Evolutionary conservation across 2,797 vertebrate genomes (phyloP).

Genomic region (Dryobates pubescens): DNA sequence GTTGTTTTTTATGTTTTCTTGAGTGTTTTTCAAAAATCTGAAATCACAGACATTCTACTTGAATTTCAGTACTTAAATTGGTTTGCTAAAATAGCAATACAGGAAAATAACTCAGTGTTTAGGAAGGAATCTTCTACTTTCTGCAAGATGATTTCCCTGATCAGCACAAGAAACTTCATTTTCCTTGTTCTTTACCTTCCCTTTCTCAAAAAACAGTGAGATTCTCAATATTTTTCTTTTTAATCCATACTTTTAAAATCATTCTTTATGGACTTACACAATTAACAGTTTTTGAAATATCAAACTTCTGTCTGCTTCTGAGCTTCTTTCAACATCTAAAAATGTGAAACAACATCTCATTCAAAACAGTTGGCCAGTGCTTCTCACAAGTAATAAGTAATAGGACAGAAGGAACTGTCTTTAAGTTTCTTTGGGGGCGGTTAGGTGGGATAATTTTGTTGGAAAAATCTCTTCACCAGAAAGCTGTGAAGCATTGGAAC

Average conservation of each 20-base stretch:
- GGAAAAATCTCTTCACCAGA: background rate
- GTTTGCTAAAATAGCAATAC: background rate
- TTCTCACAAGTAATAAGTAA: background rate
- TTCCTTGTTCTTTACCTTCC: rapidly evolving
- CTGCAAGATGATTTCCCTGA: background rate
- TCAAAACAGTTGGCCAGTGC: background rate
- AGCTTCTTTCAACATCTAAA: background rate
- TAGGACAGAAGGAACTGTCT: too few relatives aligned
- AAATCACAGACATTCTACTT: background rate
- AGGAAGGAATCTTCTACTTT: background rate
- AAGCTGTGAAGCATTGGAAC: too few relatives aligned
- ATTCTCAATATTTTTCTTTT: background rate
- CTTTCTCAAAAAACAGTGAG: background rate
- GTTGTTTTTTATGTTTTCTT: background rate
- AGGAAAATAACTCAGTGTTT: background rate
- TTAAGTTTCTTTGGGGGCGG: background rate
- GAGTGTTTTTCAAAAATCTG: background rate
- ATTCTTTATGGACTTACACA: background rate
- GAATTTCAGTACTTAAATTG: background rate
- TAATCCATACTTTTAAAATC: background rate
- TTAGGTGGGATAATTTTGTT: background rate
- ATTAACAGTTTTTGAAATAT: background rate
- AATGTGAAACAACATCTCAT: background rate
- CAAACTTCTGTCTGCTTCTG: background rate
- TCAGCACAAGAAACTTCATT: background rate